phyloP scores from a whole-genome alignment of 2,113 vertebrate species.

The Athene noctua region DNA sequence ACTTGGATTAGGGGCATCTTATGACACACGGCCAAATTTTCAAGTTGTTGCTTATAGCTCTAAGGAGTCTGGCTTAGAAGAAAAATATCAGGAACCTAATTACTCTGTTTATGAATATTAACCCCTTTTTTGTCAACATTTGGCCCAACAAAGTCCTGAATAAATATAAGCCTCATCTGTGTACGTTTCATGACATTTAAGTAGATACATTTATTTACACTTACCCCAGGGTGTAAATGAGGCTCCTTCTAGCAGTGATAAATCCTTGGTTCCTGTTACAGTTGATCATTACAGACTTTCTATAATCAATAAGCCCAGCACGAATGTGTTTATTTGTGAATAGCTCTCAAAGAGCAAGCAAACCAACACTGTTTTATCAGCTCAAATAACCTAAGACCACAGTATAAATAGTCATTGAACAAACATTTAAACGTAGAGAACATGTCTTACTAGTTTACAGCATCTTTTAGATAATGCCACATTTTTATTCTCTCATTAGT shows the following conservation, averaged over 20 bases:
- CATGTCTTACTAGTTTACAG: neutral
- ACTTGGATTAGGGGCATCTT: slow-evolving; percentile 35
- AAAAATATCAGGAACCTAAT: neutral
- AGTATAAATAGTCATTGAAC: neutral
- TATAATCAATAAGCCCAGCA: neutral
- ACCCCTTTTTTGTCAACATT: neutral
- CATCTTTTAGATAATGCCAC: neutral
- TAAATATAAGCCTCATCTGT: neutral
- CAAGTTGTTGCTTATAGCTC: neutral
- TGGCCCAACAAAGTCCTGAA: neutral
- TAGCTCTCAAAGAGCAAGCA: neutral
- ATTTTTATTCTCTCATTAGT: neutral
- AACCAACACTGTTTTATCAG: neutral
- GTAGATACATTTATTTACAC: neutral
- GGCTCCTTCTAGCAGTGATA: neutral
- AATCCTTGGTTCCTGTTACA: neutral
- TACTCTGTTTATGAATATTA: slow-evolving; percentile 26
- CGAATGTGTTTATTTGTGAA: neutral
- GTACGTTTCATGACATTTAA: neutral
- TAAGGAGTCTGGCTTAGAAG: neutral
- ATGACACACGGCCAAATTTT: neutral
- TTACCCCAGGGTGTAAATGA: neutral
- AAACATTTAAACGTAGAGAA: neutral
- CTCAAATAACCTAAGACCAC: neutral
- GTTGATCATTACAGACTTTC: neutral